Evolutionary conservation across 2,797 vertebrate genomes (phyloP).

Genomic region (Mionectes olivaceus): DNA sequence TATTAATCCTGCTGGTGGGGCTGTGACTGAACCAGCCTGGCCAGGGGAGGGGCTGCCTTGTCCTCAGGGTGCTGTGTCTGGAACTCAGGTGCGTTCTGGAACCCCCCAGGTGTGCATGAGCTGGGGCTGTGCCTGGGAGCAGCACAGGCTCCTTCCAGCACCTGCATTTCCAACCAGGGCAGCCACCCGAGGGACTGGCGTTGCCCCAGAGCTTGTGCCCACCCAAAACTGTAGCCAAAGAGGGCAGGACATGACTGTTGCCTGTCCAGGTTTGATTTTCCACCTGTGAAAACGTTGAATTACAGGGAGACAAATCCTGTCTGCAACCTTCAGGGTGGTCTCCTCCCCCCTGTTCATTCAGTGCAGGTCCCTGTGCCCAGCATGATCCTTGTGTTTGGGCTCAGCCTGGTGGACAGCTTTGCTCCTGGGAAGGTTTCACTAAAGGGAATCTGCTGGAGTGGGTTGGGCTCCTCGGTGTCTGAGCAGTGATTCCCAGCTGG

Average conservation of each 20-base stretch:
- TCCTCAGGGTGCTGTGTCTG: background rate
- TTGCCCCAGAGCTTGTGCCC: background rate
- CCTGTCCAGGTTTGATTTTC: background rate
- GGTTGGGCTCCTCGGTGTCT: accelerated
- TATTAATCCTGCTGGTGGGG: background rate
- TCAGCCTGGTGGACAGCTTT: background rate
- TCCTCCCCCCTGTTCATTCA: background rate
- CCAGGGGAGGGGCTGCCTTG: background rate
- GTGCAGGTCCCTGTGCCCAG: background rate
- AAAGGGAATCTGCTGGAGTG: background rate
- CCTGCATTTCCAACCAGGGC: background rate
- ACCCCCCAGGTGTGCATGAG: background rate
- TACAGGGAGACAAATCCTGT: background rate
- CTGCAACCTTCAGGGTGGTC: background rate
- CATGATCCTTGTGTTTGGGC: background rate
- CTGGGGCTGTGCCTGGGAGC: background rate
- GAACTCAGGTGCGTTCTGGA: accelerated
- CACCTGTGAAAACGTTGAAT: background rate
- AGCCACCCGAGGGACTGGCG: background rate
- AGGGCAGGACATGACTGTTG: background rate
- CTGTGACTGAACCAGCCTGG: background rate
- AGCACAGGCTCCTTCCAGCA: background rate
- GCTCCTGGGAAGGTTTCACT: background rate
- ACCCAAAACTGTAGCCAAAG: background rate
- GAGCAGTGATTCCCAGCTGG: background rate